A percentile compares a stretch with the other conserved stretches of the same genome.
Evolutionary conservation across 2,888 invertebrate species (phyloP).

Genomic region (Ichneumoninae sp.): DNA sequence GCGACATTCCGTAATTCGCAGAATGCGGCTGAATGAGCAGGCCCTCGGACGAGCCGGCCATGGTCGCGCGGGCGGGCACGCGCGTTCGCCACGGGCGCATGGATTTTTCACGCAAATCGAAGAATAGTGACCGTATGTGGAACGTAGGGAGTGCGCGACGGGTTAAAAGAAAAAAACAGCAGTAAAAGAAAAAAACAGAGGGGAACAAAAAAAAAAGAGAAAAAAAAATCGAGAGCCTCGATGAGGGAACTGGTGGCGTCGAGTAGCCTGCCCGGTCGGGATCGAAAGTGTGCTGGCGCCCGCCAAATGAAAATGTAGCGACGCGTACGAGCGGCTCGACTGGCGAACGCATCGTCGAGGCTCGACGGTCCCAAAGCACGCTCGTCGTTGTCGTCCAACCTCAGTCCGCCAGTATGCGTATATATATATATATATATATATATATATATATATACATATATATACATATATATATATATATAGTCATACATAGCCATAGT

Average conservation of each 20-base stretch:
- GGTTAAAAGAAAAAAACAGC: too few species aligned
- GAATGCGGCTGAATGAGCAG: too few species aligned
- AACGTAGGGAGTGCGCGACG: constrained; percentile 40
- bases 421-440: background rate
- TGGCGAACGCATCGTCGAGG: constrained; percentile 46
- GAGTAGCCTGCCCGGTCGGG: constrained; percentile 51
- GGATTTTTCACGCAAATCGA: background rate
- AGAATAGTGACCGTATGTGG: background rate
- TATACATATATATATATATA: background rate
- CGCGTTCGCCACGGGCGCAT: background rate
- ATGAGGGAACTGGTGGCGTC: constrained; percentile 59
- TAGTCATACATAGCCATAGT: background rate
- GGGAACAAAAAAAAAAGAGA: constrained; percentile 6
- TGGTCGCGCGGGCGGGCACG: too few species aligned
- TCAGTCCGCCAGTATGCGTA: constrained; percentile 10
- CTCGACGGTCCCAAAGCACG: constrained; percentile 45
- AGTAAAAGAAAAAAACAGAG: constrained; percentile 41
- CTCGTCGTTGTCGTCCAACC: constrained; percentile 45
- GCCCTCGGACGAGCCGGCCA: too few species aligned
- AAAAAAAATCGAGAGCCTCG: constrained; percentile 32
- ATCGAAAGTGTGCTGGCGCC: constrained; percentile 44
- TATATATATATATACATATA: background rate
- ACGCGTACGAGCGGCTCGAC: constrained; percentile 56
- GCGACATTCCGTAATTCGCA: too few species aligned
- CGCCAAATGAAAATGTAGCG: constrained; percentile 74